Conservation (phyloP, 2,113 vertebrate genomes). For the Tricholaema leucomelas region DNA sequence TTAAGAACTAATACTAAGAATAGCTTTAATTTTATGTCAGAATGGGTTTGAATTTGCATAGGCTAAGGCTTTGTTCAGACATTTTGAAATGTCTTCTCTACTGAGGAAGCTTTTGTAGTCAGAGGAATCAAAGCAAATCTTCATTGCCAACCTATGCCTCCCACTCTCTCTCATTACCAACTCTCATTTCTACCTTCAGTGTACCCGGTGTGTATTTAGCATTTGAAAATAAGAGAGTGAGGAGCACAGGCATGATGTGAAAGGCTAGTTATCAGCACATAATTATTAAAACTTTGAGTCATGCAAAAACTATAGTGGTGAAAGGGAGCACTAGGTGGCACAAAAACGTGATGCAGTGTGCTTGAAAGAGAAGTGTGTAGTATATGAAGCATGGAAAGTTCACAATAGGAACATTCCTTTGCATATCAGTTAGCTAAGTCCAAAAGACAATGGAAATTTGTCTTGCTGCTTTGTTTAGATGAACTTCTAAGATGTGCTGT, state of each 20-base stretch:
- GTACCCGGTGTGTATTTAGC: neutral
- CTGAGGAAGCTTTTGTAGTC: conserved; percentile 30
- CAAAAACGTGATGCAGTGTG: neutral
- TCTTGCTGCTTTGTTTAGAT: neutral
- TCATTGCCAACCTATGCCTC: conserved; percentile 25
- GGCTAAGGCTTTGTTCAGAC: conserved; percentile 37
- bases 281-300: neutral
- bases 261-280: neutral
- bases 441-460: neutral
- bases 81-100: conserved; percentile 8
- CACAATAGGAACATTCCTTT: neutral
- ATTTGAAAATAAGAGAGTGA: neutral
- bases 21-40: conserved; percentile 35
- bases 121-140: conserved; percentile 47
- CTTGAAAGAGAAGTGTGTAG: neutral
- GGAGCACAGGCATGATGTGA: neutral
- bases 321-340: neutral
- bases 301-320: neutral
- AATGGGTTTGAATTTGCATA: conserved; percentile 33
- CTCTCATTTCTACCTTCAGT: neutral
- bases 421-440: no score
- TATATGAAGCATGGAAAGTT: neutral
- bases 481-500: neutral
- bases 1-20: conserved; percentile 26
- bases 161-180: conserved; percentile 24